Evolutionary conservation across 2,888 invertebrate genomes (phyloP), one percentile per base, ranked within the genome.

Genomic region (Gymnosoma rotundatum): DNA sequence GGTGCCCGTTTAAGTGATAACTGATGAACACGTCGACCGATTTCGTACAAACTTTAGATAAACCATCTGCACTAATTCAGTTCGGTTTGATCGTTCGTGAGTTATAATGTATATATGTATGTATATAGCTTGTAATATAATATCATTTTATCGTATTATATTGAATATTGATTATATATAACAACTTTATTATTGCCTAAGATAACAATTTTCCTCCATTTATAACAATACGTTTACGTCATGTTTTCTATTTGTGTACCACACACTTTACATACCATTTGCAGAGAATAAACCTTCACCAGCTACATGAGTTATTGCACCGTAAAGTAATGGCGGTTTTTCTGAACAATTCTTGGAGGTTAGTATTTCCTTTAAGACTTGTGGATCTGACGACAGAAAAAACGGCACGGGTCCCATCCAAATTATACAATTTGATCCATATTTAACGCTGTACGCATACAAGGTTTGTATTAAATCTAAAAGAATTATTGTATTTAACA

Each of bases 401-500:
- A 36, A 2, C 2, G 74, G 42, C 21, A 25, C 4, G 8, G 56
- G 69, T 36, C 80, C 74, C 14, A 69, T 1, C 74, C 74, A 81
- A 12, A 36, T 20, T 4, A 81, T 7, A 25, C 54, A 14, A 16
- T 58, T 75, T 16, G 54, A 18, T 25, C 80, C 80, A 75, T 81
- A 75, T 69, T 60, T 79, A 0, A 72, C n/a, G 20, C 8, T 50
- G 25, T 54, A 42, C 6, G 25, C 32, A 16, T n/a, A 63, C 0
- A n/a, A 14, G 3, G 20, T 18, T 21, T 18, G 1, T 6, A 38
- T 20, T 0, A 38, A 0, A 21, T 36, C 73, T 73, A 42, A 4
- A 60, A 69, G 12, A 42, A 42, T 32, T 2, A 32, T 32, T 32
- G 6, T 32, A 32, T 7, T 32, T 32, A 7, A 32, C 4, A 32